These are phyloP conservation scores for Scrobipalpa costella DNA, from an alignment of 2,888 invertebrate species.

Conservation along the genomic window DNA sequence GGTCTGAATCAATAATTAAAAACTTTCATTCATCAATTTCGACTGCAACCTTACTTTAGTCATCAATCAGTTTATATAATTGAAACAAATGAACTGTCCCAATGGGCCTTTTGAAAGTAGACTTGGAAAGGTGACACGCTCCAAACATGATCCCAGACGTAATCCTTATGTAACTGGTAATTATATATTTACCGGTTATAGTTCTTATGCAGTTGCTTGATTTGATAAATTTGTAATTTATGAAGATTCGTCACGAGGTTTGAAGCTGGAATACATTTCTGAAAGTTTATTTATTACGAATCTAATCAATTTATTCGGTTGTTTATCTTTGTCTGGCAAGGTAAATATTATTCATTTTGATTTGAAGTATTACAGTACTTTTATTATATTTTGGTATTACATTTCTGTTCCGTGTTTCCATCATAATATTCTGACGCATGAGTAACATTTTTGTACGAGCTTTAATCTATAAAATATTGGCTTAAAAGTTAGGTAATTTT, in stretches of 20 bases:
- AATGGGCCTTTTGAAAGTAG: slow-evolving; percentile 32
- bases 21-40: slow-evolving; percentile 14
- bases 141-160: slow-evolving; percentile 37
- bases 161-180: slow-evolving; percentile 48
- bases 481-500: too few relatives aligned
- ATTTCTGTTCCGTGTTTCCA: neutral
- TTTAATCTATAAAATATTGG: too few relatives aligned
- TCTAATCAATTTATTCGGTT: neutral
- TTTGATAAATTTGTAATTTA: neutral
- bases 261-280: neutral
- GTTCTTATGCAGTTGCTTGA: slow-evolving; percentile 17
- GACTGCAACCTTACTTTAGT: slow-evolving; percentile 18
- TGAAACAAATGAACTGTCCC: slow-evolving; percentile 40
- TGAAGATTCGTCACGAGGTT: neutral
- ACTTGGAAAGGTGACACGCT: slow-evolving; percentile 45
- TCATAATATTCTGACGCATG: too few relatives aligned
- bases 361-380: neutral
- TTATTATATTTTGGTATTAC: too few relatives aligned
- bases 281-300: slow-evolving; percentile 1
- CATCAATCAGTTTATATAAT: slow-evolving; percentile 51
- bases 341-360: neutral
- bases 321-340: neutral
- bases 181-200: slow-evolving; percentile 33
- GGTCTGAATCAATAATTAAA: neutral
- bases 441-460: too few relatives aligned